Conservation (phyloP, 2,797 vertebrate species). For the Antrozous pallidus region DNA sequence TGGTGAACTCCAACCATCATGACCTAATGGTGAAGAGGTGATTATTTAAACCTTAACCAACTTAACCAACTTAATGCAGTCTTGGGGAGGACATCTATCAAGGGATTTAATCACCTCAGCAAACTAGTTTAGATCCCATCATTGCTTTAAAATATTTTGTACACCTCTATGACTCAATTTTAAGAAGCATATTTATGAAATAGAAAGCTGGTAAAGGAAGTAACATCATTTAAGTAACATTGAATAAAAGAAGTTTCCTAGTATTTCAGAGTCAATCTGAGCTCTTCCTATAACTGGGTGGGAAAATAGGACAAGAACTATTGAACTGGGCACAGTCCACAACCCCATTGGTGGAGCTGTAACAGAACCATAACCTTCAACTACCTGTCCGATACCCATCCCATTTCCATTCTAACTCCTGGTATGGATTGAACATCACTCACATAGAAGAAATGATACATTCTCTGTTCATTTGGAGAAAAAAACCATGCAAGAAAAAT, state of each 20-base stretch:
- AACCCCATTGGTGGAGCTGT: neutral
- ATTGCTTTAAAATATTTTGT: neutral
- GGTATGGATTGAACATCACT: neutral
- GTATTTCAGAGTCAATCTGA: neutral
- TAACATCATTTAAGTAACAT: neutral
- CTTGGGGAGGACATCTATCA: neutral
- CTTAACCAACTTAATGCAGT: neutral
- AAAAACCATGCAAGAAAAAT: neutral
- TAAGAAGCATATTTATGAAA: neutral
- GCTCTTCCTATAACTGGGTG: neutral
- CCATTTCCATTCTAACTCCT: neutral
- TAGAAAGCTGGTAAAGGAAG: neutral
- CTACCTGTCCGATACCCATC: neutral
- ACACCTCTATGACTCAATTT: neutral
- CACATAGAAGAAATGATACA: neutral
- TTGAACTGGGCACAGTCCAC: neutral
- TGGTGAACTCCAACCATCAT: neutral
- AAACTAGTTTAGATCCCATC: neutral
- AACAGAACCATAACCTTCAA: neutral
- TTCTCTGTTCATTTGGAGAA: neutral
- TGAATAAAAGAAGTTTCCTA: neutral
- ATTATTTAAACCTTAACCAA: neutral
- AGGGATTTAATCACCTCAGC: neutral
- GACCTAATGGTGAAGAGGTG: neutral
- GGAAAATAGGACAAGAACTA: neutral